Conservation (phyloP, 2,113 vertebrate genomes). For the Psephotus haematonotus region DNA sequence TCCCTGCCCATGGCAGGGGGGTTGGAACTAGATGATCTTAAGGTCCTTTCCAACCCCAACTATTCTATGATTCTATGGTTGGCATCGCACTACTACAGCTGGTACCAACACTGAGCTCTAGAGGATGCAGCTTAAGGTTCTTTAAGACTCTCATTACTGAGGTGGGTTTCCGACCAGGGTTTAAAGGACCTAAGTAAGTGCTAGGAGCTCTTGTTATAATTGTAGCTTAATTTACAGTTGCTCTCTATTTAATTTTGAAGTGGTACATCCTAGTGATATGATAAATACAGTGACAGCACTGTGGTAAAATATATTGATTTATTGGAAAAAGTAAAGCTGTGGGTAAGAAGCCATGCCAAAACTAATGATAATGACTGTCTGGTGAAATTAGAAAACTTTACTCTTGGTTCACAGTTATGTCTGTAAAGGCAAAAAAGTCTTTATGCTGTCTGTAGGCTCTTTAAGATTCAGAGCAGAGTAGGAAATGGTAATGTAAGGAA, state of each 20-base stretch:
- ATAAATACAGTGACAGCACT: not conserved
- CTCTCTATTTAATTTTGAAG: not conserved
- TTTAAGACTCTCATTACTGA: not conserved
- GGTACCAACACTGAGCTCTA: rapidly evolving
- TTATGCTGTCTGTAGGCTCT: not conserved
- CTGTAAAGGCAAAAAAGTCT: not conserved
- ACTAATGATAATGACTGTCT: not conserved
- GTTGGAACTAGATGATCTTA: too few relatives aligned
- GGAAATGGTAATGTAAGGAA: not conserved
- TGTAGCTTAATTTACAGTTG: not conserved
- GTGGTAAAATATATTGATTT: not conserved
- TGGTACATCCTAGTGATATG: not conserved
- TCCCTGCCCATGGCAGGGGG: too few relatives aligned
- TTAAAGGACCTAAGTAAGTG: not conserved
- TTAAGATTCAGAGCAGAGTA: not conserved
- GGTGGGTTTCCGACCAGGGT: not conserved
- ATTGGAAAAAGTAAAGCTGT: not conserved
- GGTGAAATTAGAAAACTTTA: not conserved
- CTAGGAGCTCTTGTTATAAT: not conserved
- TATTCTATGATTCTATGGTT: too few relatives aligned
- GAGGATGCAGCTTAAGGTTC: not conserved
- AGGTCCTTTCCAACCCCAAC: too few relatives aligned
- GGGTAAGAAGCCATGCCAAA: not conserved
- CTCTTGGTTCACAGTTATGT: not conserved
- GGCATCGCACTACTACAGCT: not conserved